These are phyloP conservation scores for Micrastur ruficollis DNA, from an alignment of 2,797 vertebrate species.

Conservation along the genomic window DNA sequence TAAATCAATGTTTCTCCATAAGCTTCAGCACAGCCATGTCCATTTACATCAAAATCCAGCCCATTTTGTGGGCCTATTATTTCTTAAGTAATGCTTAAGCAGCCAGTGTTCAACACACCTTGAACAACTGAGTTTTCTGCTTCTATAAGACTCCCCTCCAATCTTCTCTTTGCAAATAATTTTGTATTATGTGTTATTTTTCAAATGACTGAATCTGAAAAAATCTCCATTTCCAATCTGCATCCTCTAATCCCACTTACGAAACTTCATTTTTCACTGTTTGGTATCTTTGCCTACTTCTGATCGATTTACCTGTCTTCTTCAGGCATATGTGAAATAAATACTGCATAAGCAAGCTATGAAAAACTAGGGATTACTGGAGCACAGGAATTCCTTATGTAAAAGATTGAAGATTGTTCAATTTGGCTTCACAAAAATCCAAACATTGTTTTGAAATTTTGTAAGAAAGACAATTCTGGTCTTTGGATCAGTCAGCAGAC, in stretches of 20 bases:
- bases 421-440: not conserved
- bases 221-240: not conserved
- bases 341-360: not conserved
- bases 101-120: not conserved
- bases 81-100: not conserved
- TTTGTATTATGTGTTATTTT: not conserved
- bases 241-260: not conserved
- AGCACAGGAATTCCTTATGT: not conserved
- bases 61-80: not conserved
- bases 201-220: not conserved
- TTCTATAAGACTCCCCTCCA: not conserved
- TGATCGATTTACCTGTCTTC: not conserved
- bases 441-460: not conserved
- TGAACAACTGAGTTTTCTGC: not conserved
- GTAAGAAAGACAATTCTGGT: not conserved
- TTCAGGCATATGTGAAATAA: not conserved
- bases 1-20: conserved; percentile 2
- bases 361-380: not conserved
- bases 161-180: not conserved
- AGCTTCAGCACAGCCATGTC: not conserved
- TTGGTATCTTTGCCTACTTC: not conserved
- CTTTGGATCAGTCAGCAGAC: not conserved
- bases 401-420: not conserved
- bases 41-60: not conserved
- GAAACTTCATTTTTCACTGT: too few species aligned